Conservation (phyloP, 2,113 vertebrate genomes). For the Podilymbus podiceps region DNA sequence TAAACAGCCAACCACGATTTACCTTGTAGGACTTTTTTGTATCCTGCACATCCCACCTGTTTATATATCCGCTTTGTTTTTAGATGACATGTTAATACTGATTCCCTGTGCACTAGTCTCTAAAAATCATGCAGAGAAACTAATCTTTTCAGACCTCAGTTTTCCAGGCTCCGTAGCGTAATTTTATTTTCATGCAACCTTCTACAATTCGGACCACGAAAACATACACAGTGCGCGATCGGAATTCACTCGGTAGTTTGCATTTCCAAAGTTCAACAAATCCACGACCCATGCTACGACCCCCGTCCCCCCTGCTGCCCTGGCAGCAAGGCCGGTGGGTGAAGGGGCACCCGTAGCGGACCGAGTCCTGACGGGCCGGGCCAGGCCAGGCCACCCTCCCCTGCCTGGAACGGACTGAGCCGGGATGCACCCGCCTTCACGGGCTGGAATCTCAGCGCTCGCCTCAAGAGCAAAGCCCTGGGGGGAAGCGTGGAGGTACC, state of each 20-base stretch:
- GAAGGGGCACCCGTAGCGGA: not conserved
- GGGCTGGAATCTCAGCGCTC: not conserved
- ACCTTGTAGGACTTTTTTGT: not conserved
- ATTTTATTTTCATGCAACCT: not conserved
- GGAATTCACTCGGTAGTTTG: not conserved
- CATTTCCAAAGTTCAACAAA: not conserved
- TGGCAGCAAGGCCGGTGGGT: too few relatives aligned
- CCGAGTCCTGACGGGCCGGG: too few relatives aligned
- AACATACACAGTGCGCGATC: not conserved
- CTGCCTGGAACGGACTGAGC: not conserved
- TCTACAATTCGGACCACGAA: not conserved
- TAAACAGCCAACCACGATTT: not conserved
- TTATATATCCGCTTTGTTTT: not conserved
- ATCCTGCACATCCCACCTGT: not conserved
- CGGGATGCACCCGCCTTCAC: not conserved
- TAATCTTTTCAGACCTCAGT: not conserved
- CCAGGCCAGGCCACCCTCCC: too few relatives aligned
- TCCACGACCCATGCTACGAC: rapidly evolving
- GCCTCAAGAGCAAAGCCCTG: not conserved
- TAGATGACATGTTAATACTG: not conserved
- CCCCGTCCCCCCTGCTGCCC: not conserved
- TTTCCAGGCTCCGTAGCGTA: not conserved
- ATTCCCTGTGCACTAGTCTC: not conserved
- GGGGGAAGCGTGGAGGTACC: not conserved
- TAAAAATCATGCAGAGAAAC: not conserved